Conservation (phyloP, 2,888 invertebrate species). For the Dynastes grantii region DNA sequence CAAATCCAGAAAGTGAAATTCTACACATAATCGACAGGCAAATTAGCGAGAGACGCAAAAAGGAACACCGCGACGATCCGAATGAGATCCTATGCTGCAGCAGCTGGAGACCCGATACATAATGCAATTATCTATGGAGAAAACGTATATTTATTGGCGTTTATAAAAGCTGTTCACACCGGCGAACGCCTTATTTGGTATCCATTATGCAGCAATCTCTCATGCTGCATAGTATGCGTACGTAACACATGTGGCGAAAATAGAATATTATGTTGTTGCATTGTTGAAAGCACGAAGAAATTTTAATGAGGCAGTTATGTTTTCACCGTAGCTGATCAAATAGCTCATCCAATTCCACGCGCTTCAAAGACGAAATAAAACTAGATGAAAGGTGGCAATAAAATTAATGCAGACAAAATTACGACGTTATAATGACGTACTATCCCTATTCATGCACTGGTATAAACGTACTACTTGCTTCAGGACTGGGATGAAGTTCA, state of each 20-base stretch:
- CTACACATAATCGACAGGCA: slow-evolving; percentile 14
- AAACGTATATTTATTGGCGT: slow-evolving; percentile 33
- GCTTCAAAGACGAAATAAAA: background rate
- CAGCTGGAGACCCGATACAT: slow-evolving; percentile 3
- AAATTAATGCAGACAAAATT: background rate
- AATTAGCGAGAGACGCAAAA: slow-evolving; percentile 3
- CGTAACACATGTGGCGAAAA: slow-evolving; percentile 15
- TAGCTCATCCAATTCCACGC: background rate
- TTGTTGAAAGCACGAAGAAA: background rate
- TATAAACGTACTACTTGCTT: too few relatives aligned
- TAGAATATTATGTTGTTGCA: slow-evolving; percentile 12
- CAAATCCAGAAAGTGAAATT: slow-evolving; percentile 14
- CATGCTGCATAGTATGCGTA: background rate
- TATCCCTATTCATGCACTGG: too few relatives aligned
- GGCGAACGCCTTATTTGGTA: slow-evolving; percentile 17
- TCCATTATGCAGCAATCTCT: slow-evolving; percentile 31
- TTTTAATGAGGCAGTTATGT: slow-evolving; percentile 4
- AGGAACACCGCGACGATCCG: background rate
- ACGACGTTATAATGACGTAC: too few relatives aligned
- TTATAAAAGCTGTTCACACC: slow-evolving; percentile 33
- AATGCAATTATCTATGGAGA: slow-evolving; percentile 30
- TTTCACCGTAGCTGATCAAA: slow-evolving; percentile 3
- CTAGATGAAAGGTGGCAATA: background rate
- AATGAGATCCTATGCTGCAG: slow-evolving; percentile 8
- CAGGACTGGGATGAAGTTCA: too few relatives aligned